Conservation (phyloP, 2,797 vertebrate genomes). For the Streptopelia turtur region DNA sequence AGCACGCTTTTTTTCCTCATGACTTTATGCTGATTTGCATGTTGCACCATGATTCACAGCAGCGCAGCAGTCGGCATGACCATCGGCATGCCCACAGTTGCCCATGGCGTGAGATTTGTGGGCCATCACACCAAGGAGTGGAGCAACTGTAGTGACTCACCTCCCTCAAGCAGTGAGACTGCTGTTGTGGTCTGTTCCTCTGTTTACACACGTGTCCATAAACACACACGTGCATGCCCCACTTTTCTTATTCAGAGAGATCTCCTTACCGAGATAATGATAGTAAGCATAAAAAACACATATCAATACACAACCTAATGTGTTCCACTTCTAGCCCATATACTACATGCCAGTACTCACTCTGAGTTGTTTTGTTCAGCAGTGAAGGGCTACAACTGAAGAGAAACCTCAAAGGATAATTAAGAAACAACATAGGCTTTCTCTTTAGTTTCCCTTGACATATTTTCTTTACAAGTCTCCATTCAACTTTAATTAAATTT, state of each 20-base stretch:
- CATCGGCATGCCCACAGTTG: not conserved
- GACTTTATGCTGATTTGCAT: not conserved
- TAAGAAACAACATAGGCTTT: not conserved
- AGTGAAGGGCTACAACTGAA: not conserved
- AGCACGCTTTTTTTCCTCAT: accelerated
- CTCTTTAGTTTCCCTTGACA: not conserved
- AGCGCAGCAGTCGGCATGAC: accelerated
- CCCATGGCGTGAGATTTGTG: accelerated
- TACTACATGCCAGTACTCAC: not conserved
- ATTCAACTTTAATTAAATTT: slow-evolving; percentile 54
- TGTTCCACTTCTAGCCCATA: not conserved
- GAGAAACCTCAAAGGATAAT: slow-evolving; percentile 3
- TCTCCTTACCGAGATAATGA: not conserved
- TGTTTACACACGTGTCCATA: accelerated
- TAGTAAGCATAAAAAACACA: not conserved
- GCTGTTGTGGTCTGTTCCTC: not conserved
- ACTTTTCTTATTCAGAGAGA: not conserved
- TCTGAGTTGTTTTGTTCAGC: not conserved
- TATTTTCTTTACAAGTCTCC: slow-evolving; percentile 1
- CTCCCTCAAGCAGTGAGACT: not conserved
- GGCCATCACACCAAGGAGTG: accelerated
- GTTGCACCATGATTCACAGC: accelerated
- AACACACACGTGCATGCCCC: accelerated
- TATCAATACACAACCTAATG: not conserved
- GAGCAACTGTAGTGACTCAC: not conserved